A percentile compares a stretch with the other conserved stretches of the same genome.
phyloP scores from a whole-genome alignment of 1,140 invertebrate species.

The Diorhabda elongata region DNA sequence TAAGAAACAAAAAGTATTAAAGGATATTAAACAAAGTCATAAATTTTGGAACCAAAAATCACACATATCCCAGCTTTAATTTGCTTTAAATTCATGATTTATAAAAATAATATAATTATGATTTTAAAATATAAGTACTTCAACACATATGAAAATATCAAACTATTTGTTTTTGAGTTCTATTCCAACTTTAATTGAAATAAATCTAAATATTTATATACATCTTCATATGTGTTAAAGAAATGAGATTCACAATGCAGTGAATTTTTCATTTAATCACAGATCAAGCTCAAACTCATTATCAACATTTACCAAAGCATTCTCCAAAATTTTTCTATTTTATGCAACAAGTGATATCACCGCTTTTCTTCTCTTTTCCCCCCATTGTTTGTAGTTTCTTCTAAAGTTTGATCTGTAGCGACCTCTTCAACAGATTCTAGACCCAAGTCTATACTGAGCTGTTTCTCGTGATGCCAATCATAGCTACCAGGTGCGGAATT shows the following conservation, averaged over 20 bases:
- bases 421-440: conserved; percentile 41
- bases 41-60: too few species aligned
- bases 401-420: conserved; percentile 26
- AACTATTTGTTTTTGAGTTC: too few species aligned
- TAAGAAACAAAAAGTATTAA: too few species aligned
- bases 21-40: too few species aligned
- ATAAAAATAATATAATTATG: too few species aligned
- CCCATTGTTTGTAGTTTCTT: conserved; percentile 12
- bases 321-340: not conserved
- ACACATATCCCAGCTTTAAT: too few species aligned
- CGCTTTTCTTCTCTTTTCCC: not conserved
- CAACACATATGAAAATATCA: too few species aligned
- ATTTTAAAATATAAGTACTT: too few species aligned
- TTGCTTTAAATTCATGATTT: too few species aligned
- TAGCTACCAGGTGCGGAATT: conserved; percentile 74
- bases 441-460: conserved; percentile 37
- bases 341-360: conserved; percentile 3
- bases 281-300: not conserved
- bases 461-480: conserved; percentile 50
- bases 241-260: not conserved
- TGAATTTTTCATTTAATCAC: not conserved
- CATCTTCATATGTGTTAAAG: not conserved
- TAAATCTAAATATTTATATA: too few species aligned
- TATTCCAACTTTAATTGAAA: too few species aligned
- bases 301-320: not conserved